A percentile compares a stretch with the other conserved stretches of the same genome.
Conservation (phyloP, 1,140 invertebrate species). For the Scylla paramamosain region DNA sequence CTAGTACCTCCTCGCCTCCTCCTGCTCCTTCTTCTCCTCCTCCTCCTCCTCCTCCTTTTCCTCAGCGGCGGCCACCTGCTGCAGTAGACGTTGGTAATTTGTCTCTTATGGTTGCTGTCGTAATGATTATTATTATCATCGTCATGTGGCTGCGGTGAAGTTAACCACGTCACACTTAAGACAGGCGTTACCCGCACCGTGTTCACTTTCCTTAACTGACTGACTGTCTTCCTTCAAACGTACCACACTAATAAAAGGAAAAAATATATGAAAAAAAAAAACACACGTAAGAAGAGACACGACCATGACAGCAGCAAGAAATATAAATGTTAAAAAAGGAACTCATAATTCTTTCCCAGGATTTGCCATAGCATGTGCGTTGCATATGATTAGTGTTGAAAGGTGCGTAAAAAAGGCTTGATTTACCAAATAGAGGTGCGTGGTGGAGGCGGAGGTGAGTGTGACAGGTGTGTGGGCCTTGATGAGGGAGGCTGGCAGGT, state of each 20-base stretch:
- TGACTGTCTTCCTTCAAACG: background rate
- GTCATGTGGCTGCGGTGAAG: too few relatives aligned
- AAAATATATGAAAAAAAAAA: background rate
- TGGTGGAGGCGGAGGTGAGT: background rate
- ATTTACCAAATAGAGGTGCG: conserved; percentile 8
- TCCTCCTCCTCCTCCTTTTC: background rate
- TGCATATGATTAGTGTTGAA: background rate
- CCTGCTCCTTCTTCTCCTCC: background rate
- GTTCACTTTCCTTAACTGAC: background rate
- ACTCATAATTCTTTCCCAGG: background rate
- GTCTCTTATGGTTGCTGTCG: background rate
- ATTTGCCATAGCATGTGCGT: background rate
- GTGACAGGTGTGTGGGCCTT: background rate
- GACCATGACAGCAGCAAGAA: background rate
- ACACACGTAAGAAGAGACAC: background rate
- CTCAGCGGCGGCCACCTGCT: background rate
- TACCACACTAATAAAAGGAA: background rate
- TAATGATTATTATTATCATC: too few relatives aligned
- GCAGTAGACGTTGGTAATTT: background rate
- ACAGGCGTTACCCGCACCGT: too few relatives aligned
- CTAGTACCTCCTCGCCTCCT: background rate
- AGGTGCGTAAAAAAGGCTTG: background rate
- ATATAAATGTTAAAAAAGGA: background rate
- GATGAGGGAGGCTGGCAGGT: background rate
- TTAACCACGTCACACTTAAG: too few relatives aligned